Evolutionary conservation across 2,888 invertebrate genomes (phyloP).

Genomic region (Ichneumoninae sp.): DNA sequence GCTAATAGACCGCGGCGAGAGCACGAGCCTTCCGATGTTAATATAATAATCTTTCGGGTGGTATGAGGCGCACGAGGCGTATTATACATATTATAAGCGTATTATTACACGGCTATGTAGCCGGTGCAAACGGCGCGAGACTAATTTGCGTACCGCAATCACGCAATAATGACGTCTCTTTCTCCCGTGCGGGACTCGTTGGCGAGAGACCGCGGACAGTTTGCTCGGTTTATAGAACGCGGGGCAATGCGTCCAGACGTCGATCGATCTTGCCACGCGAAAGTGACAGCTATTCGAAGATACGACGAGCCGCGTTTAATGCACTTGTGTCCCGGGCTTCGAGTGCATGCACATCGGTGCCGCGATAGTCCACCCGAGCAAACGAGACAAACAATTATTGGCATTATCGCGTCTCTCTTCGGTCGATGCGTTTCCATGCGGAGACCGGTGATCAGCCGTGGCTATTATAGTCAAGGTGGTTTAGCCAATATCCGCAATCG

Average conservation of each 20-base stretch:
- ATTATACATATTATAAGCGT: constrained; percentile 42
- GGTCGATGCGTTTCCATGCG: not conserved
- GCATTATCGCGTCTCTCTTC: constrained; percentile 3
- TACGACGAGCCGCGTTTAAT: constrained; percentile 52
- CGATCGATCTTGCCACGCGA: constrained; percentile 70
- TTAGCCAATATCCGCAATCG: constrained; percentile 5
- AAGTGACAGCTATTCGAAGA: constrained; percentile 66
- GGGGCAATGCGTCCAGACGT: constrained; percentile 57
- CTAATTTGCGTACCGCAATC: constrained; percentile 77
- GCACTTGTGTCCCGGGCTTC: not conserved
- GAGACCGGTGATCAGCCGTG: not conserved
- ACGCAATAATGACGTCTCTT: constrained; percentile 73
- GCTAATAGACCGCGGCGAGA: constrained; percentile 54
- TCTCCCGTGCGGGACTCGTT: constrained; percentile 41
- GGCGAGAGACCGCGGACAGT: not conserved
- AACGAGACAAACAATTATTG: constrained; percentile 22
- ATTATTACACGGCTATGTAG: constrained; percentile 55
- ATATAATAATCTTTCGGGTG: constrained; percentile 74
- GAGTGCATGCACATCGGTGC: constrained; percentile 7
- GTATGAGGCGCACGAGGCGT: constrained; percentile 1
- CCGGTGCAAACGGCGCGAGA: constrained; percentile 69
- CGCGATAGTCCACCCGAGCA: constrained; percentile 32
- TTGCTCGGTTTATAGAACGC: not conserved
- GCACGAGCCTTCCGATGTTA: constrained; percentile 69
- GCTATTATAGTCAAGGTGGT: not conserved